A percentile compares a stretch with the other conserved stretches of the same genome.
Conservation (phyloP, 2,797 vertebrate genomes). For the Anguilla pacifica region DNA sequence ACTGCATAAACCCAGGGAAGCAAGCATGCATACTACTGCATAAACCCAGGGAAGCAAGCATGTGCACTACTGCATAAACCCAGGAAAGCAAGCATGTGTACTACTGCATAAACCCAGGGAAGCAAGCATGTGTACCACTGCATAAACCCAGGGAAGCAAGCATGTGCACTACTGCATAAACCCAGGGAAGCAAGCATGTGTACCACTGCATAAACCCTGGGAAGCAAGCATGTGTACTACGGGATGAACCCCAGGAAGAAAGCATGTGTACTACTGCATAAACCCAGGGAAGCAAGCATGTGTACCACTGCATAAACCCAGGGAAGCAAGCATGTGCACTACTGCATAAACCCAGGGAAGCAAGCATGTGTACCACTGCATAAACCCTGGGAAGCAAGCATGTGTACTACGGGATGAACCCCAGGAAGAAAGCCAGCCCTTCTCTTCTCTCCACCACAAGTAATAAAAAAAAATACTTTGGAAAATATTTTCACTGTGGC, state of each 20-base stretch:
- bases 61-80: background rate
- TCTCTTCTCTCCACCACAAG: background rate
- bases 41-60: background rate
- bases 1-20: background rate
- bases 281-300: background rate
- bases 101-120: background rate
- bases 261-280: background rate
- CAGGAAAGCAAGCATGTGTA: background rate
- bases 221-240: background rate
- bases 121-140: background rate
- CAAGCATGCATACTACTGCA: no score
- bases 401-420: background rate
- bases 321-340: background rate
- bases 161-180: background rate
- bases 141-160: background rate
- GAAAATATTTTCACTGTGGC: background rate
- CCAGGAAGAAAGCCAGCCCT: background rate
- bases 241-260: background rate
- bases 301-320: background rate
- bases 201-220: background rate
- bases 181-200: background rate
- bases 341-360: background rate
- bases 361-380: no score
- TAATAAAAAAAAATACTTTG: background rate
- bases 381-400: background rate